Base-by-base conservation (phyloP, 2,113 vertebrate genomes). In the Odocoileus hemionus region DNA sequence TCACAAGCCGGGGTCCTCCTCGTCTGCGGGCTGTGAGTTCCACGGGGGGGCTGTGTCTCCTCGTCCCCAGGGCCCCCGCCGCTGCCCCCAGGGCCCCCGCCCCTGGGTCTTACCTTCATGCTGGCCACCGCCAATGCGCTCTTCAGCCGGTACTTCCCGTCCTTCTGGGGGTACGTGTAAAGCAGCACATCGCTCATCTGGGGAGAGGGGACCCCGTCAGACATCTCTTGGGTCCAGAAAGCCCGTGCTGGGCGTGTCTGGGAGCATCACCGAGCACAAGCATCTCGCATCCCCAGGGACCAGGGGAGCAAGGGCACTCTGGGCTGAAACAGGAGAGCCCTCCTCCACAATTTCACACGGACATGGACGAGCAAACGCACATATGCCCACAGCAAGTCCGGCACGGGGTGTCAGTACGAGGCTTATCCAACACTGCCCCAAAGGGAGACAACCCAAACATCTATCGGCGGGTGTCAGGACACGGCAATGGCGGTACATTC, bases 141-240 rank as follows among this genome's bases (percentile, higher is more conserved):
- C 98, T 99, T 99, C 97, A 99, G 99, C 94, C 98, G 99, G 98
- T 99, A 99, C 98, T 99, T 99, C 50, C 99, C 99, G 21, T 99
- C 99, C 98, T 99, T 99, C 98, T 99, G 99, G 83, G 99, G 99
- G 96, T 99, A 99, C 0, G 99, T 99, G 98, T 99, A 99, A 39
- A 99, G 99, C 96, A 99, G 99, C 92, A 99, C 98, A 28, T 99
- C 99, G 23, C 99, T 99, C 99, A 99, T 99, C 99, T 99, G 85
- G 70, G 96, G 91, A 96, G 97, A 97, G 96, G 95, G 98, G 96
- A 33, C 95, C 67, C 67, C 83, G 67, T 98, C 94, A 98, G 8
- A 92, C 0, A 0, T 3, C 26, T 30, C 50, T 55, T 25, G 57
- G 54, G 28, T 52, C 43, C 33, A 11, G 70, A 78, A 54, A 50